These are phyloP conservation scores for Vesta saturnalis DNA, from an alignment of 2,888 invertebrate species.

Conservation along the genomic window DNA sequence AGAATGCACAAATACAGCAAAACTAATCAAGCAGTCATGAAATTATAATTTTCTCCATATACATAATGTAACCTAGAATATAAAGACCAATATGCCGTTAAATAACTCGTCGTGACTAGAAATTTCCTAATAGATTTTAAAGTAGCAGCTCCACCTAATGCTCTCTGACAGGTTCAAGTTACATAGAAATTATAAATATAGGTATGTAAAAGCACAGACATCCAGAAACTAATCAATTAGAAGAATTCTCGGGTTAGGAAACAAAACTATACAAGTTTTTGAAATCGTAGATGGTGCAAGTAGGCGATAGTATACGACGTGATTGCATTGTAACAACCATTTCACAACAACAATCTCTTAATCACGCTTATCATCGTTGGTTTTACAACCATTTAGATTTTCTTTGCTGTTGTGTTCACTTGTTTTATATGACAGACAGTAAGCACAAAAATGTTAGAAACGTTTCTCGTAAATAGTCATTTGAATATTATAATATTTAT, in stretches of 20 bases:
- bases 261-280: neutral
- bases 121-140: slow-evolving; percentile 36
- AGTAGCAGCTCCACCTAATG: slow-evolving; percentile 32
- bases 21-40: slow-evolving; percentile 22
- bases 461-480: too few species aligned
- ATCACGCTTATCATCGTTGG: slow-evolving; percentile 36
- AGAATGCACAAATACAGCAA: slow-evolving; percentile 1
- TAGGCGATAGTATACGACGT: slow-evolving; percentile 24
- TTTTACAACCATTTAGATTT: slow-evolving; percentile 36
- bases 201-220: slow-evolving; percentile 8
- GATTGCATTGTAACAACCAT: slow-evolving; percentile 25
- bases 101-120: slow-evolving; percentile 36
- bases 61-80: slow-evolving; percentile 22
- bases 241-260: neutral
- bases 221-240: slow-evolving; percentile 7
- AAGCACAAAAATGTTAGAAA: neutral
- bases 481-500: too few species aligned
- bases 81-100: slow-evolving; percentile 36
- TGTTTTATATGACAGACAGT: slow-evolving; percentile 27
- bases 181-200: slow-evolving; percentile 22
- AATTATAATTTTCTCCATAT: slow-evolving; percentile 26
- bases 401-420: slow-evolving; percentile 26
- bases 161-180: slow-evolving; percentile 33
- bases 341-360: slow-evolving; percentile 30
- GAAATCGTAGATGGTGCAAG: slow-evolving; percentile 3